These are phyloP conservation scores for Chinchilla lanigera DNA, from an alignment of 2,113 vertebrate genomes.

Conservation along the genomic window DNA sequence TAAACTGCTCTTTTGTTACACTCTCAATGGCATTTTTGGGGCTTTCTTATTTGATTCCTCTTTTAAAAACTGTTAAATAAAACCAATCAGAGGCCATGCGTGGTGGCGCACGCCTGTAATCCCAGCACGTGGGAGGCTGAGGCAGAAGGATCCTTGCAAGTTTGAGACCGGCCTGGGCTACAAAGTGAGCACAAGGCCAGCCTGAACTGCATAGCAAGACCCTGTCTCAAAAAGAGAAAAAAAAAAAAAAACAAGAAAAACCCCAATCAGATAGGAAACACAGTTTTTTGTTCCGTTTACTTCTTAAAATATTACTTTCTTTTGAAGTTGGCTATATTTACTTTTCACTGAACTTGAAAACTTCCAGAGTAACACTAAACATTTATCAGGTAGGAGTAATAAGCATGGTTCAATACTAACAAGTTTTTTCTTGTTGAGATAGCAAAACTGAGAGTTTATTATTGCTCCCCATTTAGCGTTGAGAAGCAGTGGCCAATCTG, in stretches of 20 bases:
- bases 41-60: background rate
- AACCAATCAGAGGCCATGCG: constrained; percentile 45
- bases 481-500: constrained; percentile 73
- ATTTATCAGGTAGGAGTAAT: background rate
- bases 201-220: too few species aligned
- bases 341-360: background rate
- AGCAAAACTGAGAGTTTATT: background rate
- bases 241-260: too few species aligned
- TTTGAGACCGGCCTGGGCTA: too few species aligned
- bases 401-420: background rate
- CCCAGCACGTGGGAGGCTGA: too few species aligned
- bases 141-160: too few species aligned
- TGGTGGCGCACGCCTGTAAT: too few species aligned
- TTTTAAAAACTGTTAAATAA: constrained; percentile 52
- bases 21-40: constrained; percentile 52
- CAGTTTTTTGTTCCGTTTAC: background rate
- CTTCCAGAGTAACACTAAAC: background rate
- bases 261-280: constrained; percentile 45
- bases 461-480: constrained; percentile 76
- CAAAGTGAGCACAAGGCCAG: too few species aligned
- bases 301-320: background rate
- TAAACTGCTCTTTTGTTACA: constrained; percentile 71
- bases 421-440: background rate
- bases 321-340: background rate
- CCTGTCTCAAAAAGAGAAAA: too few species aligned